A percentile compares a stretch with the other conserved stretches of the same genome.
phyloP scores from a whole-genome alignment of 1,140 invertebrate genomes.

The Achroia grisella region DNA sequence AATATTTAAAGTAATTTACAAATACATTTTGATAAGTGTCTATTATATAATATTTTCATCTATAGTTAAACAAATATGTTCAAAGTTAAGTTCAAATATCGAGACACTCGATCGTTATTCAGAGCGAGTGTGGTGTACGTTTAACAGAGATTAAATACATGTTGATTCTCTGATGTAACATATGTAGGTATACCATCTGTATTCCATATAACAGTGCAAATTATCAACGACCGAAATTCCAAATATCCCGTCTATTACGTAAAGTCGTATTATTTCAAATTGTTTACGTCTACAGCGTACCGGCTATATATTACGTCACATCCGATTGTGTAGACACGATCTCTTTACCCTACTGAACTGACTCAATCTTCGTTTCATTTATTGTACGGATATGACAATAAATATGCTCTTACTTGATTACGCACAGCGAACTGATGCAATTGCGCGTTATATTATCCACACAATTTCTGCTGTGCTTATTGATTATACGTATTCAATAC shows the following conservation, averaged over 20 bases:
- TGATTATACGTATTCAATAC: too few species aligned
- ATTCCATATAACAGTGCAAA: conserved; percentile 17
- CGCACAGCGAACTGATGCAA: conserved; percentile 19
- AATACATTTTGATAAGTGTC: background rate
- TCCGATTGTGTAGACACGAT: conserved; percentile 10
- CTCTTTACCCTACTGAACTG: conserved; percentile 4
- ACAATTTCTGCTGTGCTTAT: conserved; percentile 6
- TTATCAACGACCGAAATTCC: conserved; percentile 23
- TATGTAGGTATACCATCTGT: conserved; percentile 26
- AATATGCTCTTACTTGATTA: conserved; percentile 8
- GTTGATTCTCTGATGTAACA: conserved; percentile 14
- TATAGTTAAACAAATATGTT: too few species aligned
- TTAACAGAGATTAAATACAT: conserved; percentile 22
- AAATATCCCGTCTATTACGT: conserved; percentile 22
- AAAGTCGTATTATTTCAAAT: conserved; percentile 33
- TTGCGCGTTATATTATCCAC: conserved; percentile 6
- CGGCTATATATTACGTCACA: conserved; percentile 21
- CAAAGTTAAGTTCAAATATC: too few species aligned
- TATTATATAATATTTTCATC: background rate
- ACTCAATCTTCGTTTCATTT: conserved; percentile 14
- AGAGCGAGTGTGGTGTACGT: conserved; percentile 20
- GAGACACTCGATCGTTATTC: conserved; percentile 23
- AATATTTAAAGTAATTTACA: background rate
- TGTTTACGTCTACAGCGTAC: conserved; percentile 18
- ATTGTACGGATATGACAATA: background rate